These are phyloP conservation scores for crab-eating macaque (Macaca fascicularis) DNA, from an alignment of 2,113 vertebrate genomes.

Conservation along the genomic window DNA sequence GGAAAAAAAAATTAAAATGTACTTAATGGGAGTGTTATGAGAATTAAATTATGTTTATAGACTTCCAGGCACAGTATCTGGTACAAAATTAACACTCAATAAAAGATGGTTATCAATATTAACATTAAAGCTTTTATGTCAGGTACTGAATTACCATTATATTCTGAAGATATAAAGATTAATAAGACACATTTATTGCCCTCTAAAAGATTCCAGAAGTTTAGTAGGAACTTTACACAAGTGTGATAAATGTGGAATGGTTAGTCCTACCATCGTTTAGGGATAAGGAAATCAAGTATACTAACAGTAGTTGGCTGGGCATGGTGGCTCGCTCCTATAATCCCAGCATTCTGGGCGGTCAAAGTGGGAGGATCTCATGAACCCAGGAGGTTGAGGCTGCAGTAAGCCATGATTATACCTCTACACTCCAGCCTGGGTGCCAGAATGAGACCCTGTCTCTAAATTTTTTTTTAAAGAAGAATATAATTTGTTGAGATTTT, in stretches of 20 bases:
- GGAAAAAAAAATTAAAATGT: background rate
- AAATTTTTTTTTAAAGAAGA: no score
- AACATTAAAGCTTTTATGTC: background rate
- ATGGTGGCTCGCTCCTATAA: no score
- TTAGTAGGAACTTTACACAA: background rate
- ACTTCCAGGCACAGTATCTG: background rate
- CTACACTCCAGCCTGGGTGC: no score
- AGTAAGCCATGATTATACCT: no score
- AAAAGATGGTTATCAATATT: background rate
- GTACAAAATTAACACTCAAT: background rate
- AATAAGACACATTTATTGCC: background rate
- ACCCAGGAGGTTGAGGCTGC: no score
- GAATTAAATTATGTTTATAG: background rate
- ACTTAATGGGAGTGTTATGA: background rate
- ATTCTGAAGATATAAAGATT: background rate
- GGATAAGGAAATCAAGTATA: background rate
- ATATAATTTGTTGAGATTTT: background rate
- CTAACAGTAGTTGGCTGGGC: background rate
- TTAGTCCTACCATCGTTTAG: background rate
- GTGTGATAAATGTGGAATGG: background rate
- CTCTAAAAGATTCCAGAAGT: background rate
- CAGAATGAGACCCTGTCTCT: no score
- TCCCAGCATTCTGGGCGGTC: no score
- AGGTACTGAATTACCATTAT: background rate
- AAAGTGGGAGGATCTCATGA: no score